phyloP scores from a whole-genome alignment of 2,888 invertebrate genomes.

The Phlogophora meticulosa region DNA sequence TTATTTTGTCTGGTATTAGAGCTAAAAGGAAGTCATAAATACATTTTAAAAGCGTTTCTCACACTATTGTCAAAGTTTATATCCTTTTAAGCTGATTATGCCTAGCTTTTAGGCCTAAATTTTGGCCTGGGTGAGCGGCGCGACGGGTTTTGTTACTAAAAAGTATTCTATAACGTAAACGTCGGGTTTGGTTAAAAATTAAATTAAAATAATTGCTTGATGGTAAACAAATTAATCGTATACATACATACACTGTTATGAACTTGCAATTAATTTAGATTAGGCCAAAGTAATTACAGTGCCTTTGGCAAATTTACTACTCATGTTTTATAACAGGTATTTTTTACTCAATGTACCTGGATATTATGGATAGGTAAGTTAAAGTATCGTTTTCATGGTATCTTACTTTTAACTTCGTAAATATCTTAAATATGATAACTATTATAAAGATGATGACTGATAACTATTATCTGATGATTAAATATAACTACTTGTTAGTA shows the following conservation, averaged over 20 bases:
- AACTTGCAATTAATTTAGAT: slow-evolving; percentile 62
- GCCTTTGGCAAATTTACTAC: slow-evolving; percentile 40
- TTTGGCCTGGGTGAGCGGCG: slow-evolving; percentile 42
- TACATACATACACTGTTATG: slow-evolving; percentile 48
- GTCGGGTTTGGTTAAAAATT: slow-evolving; percentile 36
- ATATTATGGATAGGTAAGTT: not conserved
- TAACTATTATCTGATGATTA: too few relatives aligned
- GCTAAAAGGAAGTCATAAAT: slow-evolving; percentile 29
- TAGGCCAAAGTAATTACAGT: slow-evolving; percentile 57
- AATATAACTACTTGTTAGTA: too few relatives aligned
- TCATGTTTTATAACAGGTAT: slow-evolving; percentile 9
- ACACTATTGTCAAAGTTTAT: slow-evolving; percentile 31
- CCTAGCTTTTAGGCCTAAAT: slow-evolving; percentile 74
- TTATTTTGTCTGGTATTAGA: slow-evolving; percentile 54
- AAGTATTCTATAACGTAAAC: slow-evolving; percentile 6
- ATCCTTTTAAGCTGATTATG: slow-evolving; percentile 53
- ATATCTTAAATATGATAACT: too few relatives aligned
- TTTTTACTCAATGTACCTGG: slow-evolving; percentile 1
- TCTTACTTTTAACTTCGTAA: too few relatives aligned
- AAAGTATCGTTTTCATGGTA: not conserved
- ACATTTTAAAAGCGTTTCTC: slow-evolving; percentile 48
- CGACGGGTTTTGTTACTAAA: slow-evolving; percentile 61
- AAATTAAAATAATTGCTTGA: slow-evolving; percentile 66
- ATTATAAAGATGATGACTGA: too few relatives aligned
- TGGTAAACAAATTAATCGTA: slow-evolving; percentile 65